Base-by-base conservation (phyloP, 2,797 vertebrate genomes). In the Austrolebias charrua region DNA sequence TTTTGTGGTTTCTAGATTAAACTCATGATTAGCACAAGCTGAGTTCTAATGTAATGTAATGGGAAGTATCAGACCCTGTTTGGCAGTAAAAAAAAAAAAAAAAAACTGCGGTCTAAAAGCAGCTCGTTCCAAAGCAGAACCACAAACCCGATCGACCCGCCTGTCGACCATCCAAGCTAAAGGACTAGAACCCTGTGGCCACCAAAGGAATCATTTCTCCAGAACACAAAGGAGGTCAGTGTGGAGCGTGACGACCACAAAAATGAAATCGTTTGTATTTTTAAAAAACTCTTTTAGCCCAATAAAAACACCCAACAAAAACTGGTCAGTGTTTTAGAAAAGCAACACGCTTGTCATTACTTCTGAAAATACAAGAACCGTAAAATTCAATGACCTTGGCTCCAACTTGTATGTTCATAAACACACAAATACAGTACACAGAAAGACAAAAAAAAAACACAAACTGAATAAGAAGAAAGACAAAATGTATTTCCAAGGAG, bases 231-330 rank as follows among this genome's bases (percentile, higher is more conserved):
- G 67, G 67, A 78, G 81, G 69, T 79, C 81, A 75, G 78, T 38
- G 44, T 59, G 75, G 78, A 84, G 81, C 55, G 14, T 81, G 84
- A 86, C 82, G 81, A 64, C 85, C 69, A 82, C 86, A 73, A 80
- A 83, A 86, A 89, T 75, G 83, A 68, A 85, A 86, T 88, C 69
- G 71, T 82, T 89, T 78, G 73, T 87, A 81, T 84, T 87, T 87
- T 83, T 82, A 74, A 78, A 74, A 78, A 89, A 79, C 75, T 71
- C 51, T 83, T 83, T 68, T 83, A 80, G 79, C 89, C 84, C 85
- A 86, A 88, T 90, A 86, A 88, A 90, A 90, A 88, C 71, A 86
- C 75, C 83, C 80, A 85, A 88, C 80, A 86, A 85, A 82, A 78
- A 86, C 76, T 78, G 78, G 69, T 63, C 44, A 54, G 59, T 46